A percentile compares a stretch with the other conserved stretches of the same genome.
Conservation (phyloP, 2,888 invertebrate genomes). For the Phania funesta region DNA sequence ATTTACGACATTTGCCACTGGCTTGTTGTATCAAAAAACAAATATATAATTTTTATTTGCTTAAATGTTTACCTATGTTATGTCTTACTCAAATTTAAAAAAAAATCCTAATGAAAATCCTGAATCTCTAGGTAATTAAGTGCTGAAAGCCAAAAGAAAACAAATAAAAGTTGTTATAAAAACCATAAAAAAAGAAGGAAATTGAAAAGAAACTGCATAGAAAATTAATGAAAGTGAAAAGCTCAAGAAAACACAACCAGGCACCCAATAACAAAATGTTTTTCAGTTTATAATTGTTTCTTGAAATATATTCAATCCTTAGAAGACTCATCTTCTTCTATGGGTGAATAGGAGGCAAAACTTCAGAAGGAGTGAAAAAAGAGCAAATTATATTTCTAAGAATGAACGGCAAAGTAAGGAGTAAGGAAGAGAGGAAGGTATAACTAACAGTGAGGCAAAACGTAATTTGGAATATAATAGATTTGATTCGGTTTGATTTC, state of each 20-base stretch:
- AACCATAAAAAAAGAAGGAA: constrained; percentile 3
- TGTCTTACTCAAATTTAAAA: constrained; percentile 35
- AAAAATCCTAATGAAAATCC: constrained; percentile 56
- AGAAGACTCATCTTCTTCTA: neutral
- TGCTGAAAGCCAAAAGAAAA: constrained; percentile 43
- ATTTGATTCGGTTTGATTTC: no score
- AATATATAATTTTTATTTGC: constrained; percentile 29
- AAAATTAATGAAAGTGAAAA: constrained; percentile 29
- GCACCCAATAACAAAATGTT: neutral
- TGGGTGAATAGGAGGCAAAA: neutral
- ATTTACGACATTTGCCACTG: neutral
- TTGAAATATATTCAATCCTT: neutral
- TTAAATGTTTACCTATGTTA: constrained; percentile 13
- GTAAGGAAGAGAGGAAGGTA: no score
- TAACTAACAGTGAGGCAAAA: no score
- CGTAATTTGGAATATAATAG: no score
- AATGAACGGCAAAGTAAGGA: no score
- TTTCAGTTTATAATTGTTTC: constrained; percentile 32
- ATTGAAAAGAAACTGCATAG: neutral
- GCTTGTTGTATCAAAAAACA: constrained; percentile 7
- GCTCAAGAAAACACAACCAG: constrained; percentile 18
- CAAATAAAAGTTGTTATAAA: constrained; percentile 30
- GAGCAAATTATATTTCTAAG: no score
- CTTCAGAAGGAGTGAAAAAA: neutral
- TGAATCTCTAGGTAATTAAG: constrained; percentile 63